Evolutionary conservation across 2,797 vertebrate species (phyloP).

Genomic region (Columba guinea): DNA sequence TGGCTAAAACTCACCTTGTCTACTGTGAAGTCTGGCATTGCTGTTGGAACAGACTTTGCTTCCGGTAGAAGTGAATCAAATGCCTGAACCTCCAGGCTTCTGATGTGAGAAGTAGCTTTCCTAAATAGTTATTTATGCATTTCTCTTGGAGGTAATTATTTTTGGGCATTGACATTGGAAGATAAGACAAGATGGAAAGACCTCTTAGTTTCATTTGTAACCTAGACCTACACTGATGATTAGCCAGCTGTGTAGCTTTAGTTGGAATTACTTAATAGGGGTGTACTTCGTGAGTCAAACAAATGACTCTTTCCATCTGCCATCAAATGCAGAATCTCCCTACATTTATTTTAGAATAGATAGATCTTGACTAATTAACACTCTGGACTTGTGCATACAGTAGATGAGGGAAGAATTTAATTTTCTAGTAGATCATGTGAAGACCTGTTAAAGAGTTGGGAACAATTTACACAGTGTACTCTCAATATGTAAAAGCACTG

Average conservation of each 20-base stretch:
- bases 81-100: neutral
- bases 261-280: constrained; percentile 60
- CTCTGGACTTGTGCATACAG: constrained; percentile 4
- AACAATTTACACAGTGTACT: constrained; percentile 37
- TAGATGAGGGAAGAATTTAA: constrained; percentile 47
- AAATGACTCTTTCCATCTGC: constrained; percentile 45
- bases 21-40: neutral
- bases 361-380: constrained; percentile 66
- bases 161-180: constrained; percentile 16
- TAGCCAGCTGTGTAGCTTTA: constrained; percentile 54
- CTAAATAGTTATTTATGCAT: constrained; percentile 43
- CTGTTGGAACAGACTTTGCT: neutral
- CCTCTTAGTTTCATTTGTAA: constrained; percentile 53
- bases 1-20: neutral
- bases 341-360: constrained; percentile 66
- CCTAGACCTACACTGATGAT: neutral
- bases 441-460: constrained; percentile 53
- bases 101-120: constrained; percentile 48
- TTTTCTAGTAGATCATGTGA: constrained; percentile 55
- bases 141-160: constrained; percentile 57
- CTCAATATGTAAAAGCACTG: neutral
- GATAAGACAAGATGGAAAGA: constrained; percentile 21
- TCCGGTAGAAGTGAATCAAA: constrained; percentile 33
- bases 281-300: constrained; percentile 61
- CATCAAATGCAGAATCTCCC: constrained; percentile 44